Base-by-base conservation (phyloP, 64 coral and sea anemone genomes). In the Astreopora myriophthalma region DNA sequence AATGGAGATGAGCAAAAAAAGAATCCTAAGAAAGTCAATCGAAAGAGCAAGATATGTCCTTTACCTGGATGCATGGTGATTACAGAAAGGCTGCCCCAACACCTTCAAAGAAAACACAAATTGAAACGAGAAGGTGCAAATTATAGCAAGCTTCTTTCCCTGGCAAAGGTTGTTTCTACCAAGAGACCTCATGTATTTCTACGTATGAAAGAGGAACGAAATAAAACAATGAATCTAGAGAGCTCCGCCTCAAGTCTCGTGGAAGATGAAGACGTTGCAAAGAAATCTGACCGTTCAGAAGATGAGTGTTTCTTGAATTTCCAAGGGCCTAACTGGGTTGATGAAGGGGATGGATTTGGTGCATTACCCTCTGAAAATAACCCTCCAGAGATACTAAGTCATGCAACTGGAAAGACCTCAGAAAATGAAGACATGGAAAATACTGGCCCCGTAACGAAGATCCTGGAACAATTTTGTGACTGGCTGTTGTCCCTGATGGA, bases 401-500 rank as follows among this genome's bases (percentile, higher is more conserved):
- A 7, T 17, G 36, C 9, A 63, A 32, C 55, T 6, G 36, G 25
- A 63, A 57, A 84, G 20, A 77, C 3, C 28, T 39, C 51, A 40
- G 17, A 72, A 22, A 67, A 46, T 46, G 42, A 11, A 46, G 42
- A 46, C 42, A 0, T 46, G 42, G 42, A 46, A 46, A 6, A 46
- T 46, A 46, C 42, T 46, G 42, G 42, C 42, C 11, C 67, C 19
- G 40, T 11, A 58, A 5, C 51, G 1, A 48, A 93, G 55, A 31
- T 70, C 44, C 66, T 93, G 28, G 19, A 28, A 2, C 67, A 65
- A 25, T 94, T 94, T 70, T 13, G 33, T 37, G 48, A 84, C 20
- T 96, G 94, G 94, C 20, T 96, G 76, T 33, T 65, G 52, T 92
- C 90, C 85, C 90, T 71, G 94, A 92, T 86, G 94, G 89, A 3